Conservation (phyloP, 2,113 vertebrate genomes). For the Sinocyclocheilus rhinocerous region DNA sequence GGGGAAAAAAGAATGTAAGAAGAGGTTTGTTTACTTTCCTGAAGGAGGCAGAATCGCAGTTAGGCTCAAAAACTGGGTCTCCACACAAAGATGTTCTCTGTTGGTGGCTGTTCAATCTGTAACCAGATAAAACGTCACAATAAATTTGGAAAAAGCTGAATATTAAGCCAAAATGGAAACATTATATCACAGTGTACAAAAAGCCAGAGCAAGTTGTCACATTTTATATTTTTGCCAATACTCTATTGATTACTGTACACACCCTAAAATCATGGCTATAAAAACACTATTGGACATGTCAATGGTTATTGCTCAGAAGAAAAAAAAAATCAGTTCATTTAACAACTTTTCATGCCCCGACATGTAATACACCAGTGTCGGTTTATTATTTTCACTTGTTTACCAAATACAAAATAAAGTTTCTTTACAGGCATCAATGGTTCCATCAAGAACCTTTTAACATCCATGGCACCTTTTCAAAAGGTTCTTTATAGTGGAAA, state of each 20-base stretch:
- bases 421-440: neutral
- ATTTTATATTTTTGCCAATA: neutral
- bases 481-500: neutral
- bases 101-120: neutral
- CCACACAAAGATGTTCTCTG: neutral
- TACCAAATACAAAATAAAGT: neutral
- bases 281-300: neutral
- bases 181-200: neutral
- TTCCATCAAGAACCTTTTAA: neutral
- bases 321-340: neutral
- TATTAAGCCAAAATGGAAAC: neutral
- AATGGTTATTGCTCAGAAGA: neutral
- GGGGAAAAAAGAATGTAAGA: neutral
- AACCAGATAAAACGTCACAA: neutral
- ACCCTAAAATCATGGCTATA: neutral
- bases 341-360: neutral
- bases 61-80: slow-evolving; percentile 5
- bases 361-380: neutral
- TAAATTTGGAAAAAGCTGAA: neutral
- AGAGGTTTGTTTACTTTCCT: slow-evolving; percentile 30
- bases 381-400: neutral
- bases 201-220: neutral
- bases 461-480: neutral
- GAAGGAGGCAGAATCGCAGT: neutral
- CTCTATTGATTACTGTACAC: neutral